Conservation (phyloP, 1,140 invertebrate species). For the Neodiprion lecontei region DNA sequence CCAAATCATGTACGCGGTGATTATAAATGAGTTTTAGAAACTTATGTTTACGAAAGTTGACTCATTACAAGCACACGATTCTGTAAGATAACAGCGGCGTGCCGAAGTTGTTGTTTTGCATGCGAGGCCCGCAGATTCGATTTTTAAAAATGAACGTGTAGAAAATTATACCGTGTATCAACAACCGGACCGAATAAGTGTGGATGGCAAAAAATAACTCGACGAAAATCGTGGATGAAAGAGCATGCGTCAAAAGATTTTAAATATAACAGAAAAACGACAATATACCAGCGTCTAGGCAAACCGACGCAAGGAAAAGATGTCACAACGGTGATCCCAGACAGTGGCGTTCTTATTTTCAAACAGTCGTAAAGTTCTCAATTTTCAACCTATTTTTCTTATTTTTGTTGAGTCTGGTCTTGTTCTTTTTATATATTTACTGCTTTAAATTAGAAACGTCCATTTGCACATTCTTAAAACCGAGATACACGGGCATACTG, state of each 20-base stretch:
- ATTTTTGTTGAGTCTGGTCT: not conserved
- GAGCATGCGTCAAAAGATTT: not conserved
- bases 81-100: too few species aligned
- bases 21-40: not conserved
- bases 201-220: too few species aligned
- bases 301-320: not conserved
- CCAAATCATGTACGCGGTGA: not conserved
- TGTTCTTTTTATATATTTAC: not conserved
- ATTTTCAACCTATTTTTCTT: too few species aligned
- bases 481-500: not conserved
- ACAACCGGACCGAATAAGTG: too few species aligned
- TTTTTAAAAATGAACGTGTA: too few species aligned
- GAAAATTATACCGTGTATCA: too few species aligned
- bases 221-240: too few species aligned
- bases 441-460: not conserved
- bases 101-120: too few species aligned
- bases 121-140: too few species aligned
- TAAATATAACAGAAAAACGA: slow-evolving; percentile 5
- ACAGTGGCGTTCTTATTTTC: slow-evolving; percentile 1
- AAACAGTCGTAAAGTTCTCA: not conserved
- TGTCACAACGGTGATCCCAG: not conserved
- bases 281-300: not conserved
- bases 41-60: not conserved
- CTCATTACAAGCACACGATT: too few species aligned
- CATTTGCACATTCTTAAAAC: not conserved